Conservation (phyloP, 1,140 invertebrate species). For the Drosophila rufa region DNA sequence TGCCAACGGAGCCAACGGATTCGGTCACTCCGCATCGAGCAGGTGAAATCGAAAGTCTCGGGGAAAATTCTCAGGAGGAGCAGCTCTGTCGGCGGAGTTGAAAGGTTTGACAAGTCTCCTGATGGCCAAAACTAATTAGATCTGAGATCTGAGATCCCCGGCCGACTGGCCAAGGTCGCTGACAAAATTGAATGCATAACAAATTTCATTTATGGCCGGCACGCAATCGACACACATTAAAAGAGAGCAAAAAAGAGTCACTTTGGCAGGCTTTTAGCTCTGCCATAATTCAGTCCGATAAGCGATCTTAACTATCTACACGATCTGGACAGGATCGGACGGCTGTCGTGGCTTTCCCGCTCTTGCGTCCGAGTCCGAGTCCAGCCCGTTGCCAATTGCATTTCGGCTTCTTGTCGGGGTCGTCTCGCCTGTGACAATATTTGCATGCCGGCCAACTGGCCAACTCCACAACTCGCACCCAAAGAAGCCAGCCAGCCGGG, state of each 20-base stretch:
- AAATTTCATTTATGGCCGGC: conserved; percentile 62
- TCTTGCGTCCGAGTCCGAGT: conserved; percentile 7
- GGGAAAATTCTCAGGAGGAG: conserved; percentile 28
- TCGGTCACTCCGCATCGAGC: conserved; percentile 3
- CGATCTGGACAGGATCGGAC: conserved; percentile 63
- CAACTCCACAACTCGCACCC: conserved; percentile 24
- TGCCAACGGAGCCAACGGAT: conserved; percentile 28
- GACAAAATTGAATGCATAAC: conserved; percentile 65
- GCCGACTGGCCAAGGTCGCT: conserved; percentile 34
- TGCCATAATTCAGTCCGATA: conserved; percentile 78
- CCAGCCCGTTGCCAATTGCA: conserved; percentile 53
- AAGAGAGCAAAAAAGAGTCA: conserved; percentile 22
- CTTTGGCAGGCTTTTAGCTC: conserved; percentile 79
- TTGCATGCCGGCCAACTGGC: conserved; percentile 55
- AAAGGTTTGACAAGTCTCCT: conserved; percentile 1
- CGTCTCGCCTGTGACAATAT: conserved; percentile 69
- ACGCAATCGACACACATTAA: conserved; percentile 42
- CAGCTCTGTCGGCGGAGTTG: conserved; percentile 5
- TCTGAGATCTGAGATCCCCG: conserved; percentile 27
- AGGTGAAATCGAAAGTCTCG: conserved; percentile 50
- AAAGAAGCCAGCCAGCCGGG: conserved; percentile 6
- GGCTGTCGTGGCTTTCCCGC: conserved; percentile 33
- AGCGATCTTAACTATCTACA: conserved; percentile 82
- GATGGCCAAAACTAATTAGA: conserved; percentile 45
- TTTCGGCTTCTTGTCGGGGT: conserved; percentile 49